phyloP scores from a whole-genome alignment of 2,113 vertebrate genomes.

The Chlamydotis undulata region DNA sequence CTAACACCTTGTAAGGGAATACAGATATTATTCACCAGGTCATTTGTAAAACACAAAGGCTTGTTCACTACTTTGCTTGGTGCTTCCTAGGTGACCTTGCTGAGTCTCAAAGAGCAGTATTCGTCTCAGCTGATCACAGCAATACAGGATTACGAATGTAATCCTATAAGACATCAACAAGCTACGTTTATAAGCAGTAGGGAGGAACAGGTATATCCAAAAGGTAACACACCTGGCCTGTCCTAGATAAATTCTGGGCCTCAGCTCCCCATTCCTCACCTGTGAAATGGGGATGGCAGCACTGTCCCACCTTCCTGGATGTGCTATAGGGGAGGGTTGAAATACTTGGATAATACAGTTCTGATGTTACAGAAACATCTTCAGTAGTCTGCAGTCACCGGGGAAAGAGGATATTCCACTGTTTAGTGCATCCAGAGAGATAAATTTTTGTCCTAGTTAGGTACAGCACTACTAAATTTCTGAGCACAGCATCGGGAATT shows the following conservation, averaged over 20 bases:
- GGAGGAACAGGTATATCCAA: background rate
- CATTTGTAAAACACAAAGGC: background rate
- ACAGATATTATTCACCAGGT: background rate
- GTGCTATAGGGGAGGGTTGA: background rate
- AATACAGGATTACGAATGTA: background rate
- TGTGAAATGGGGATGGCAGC: background rate
- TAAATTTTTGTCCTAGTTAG: constrained; percentile 34
- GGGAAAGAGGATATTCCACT: background rate
- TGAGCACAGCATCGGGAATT: constrained; percentile 11
- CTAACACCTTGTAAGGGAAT: background rate
- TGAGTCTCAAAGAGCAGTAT: background rate
- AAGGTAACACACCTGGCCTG: background rate
- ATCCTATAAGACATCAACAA: background rate
- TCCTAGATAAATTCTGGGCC: background rate
- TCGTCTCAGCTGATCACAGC: background rate
- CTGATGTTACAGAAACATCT: background rate
- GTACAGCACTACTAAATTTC: constrained; percentile 2
- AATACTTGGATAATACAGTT: background rate
- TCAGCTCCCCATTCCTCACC: background rate
- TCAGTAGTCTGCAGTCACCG: background rate
- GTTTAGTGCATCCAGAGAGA: constrained; percentile 4
- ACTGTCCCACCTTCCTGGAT: background rate
- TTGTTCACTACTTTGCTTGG: background rate
- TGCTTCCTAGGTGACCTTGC: background rate
- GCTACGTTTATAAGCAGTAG: background rate